Conservation (phyloP, 2,888 invertebrate species). For the Ligdia adustata region DNA sequence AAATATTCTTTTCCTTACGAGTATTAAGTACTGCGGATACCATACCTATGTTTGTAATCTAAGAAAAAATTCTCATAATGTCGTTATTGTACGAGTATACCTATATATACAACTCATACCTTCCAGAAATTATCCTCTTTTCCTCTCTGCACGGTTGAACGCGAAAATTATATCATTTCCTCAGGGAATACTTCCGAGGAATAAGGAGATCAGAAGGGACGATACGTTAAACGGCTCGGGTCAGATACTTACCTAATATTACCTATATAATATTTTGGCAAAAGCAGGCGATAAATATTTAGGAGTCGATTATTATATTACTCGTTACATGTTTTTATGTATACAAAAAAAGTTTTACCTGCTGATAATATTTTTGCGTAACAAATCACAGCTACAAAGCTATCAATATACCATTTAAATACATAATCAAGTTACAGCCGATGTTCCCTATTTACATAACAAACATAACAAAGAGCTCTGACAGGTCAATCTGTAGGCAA, state of each 20-base stretch:
- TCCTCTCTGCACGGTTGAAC: slow-evolving; percentile 26
- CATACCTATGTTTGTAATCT: too few relatives aligned
- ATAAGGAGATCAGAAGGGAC: slow-evolving; percentile 8
- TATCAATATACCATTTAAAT: too few relatives aligned
- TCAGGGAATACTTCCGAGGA: background rate
- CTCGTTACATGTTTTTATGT: too few relatives aligned
- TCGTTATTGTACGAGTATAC: too few relatives aligned
- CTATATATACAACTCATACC: background rate
- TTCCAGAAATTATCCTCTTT: slow-evolving; percentile 29
- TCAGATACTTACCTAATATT: background rate
- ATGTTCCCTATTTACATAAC: too few relatives aligned
- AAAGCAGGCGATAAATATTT: slow-evolving; percentile 1
- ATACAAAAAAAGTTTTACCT: too few relatives aligned
- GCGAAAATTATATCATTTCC: slow-evolving; percentile 26
- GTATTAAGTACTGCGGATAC: too few relatives aligned
- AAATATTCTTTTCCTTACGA: too few relatives aligned
- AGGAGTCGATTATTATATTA: slow-evolving; percentile 2
- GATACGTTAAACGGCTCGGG: background rate
- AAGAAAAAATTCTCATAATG: too few relatives aligned
- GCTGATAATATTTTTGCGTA: too few relatives aligned
- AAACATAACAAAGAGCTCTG: background rate
- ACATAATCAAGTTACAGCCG: too few relatives aligned
- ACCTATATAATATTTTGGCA: background rate
- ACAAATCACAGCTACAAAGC: too few relatives aligned
- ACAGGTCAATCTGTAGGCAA: background rate